These are phyloP conservation scores for Aspidoscelis tigris DNA, from an alignment of 2,113 vertebrate species.

Conservation along the genomic window DNA sequence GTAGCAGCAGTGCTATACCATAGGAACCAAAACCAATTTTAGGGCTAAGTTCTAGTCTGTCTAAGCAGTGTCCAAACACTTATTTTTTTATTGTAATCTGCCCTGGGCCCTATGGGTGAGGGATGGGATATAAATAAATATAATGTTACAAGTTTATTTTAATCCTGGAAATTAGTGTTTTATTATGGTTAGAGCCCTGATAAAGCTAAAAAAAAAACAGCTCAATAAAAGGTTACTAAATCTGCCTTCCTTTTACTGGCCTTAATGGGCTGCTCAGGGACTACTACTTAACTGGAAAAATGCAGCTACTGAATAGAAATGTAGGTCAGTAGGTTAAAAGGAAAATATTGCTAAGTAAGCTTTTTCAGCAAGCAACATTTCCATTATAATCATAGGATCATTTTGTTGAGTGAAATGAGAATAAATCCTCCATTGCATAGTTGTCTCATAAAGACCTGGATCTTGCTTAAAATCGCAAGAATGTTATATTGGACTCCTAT, in stretches of 20 bases:
- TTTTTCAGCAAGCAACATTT: background rate
- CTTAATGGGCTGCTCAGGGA: background rate
- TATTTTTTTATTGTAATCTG: too few relatives aligned
- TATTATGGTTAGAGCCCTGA: too few relatives aligned
- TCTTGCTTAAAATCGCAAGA: background rate
- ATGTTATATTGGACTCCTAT: background rate
- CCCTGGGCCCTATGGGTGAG: background rate
- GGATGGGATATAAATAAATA: too few relatives aligned
- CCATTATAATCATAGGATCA: background rate
- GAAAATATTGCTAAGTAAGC: background rate
- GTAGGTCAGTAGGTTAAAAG: background rate
- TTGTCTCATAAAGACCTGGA: background rate
- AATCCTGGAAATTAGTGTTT: too few relatives aligned
- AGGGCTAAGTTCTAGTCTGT: background rate
- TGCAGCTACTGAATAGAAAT: background rate
- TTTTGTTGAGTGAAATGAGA: background rate
- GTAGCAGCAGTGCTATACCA: background rate
- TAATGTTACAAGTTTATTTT: too few relatives aligned
- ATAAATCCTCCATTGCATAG: background rate
- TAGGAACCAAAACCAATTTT: background rate
- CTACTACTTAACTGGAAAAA: conserved; percentile 3
- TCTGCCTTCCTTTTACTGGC: background rate
- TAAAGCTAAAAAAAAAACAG: too few relatives aligned
- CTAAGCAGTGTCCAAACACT: background rate
- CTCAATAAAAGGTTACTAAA: background rate